These are phyloP conservation scores for Neoniphon sammara DNA, from an alignment of 2,797 vertebrate genomes.

Conservation along the genomic window DNA sequence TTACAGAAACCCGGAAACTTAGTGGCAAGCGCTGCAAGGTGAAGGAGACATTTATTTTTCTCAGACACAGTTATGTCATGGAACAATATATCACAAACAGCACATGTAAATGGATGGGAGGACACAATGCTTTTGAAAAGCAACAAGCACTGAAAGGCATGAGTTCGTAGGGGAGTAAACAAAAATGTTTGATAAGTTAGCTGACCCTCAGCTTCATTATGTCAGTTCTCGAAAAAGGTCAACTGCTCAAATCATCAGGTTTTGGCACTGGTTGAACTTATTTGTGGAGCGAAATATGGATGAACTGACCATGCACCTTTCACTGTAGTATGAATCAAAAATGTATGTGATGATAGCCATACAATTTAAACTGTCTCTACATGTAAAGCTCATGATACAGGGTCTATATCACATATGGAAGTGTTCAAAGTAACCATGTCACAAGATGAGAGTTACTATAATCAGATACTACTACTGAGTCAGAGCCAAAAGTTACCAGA, in stretches of 20 bases:
- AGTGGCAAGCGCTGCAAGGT: conserved; percentile 11
- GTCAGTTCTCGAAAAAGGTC: conserved; percentile 6
- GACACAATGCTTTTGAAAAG: conserved; percentile 18
- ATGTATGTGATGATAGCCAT: not conserved
- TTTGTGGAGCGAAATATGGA: conserved; percentile 11
- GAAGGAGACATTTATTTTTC: conserved; percentile 61
- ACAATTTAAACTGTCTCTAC: not conserved
- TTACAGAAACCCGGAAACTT: not conserved
- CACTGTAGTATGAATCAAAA: conserved; percentile 30
- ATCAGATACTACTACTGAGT: conserved; percentile 13
- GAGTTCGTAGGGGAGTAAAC: conserved; percentile 14
- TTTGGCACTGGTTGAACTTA: conserved; percentile 48
- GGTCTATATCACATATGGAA: conserved; percentile 1
- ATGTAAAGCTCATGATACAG: conserved; percentile 16
- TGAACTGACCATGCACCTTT: conserved; percentile 50
- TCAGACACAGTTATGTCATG: conserved; percentile 49
- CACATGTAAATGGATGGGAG: conserved; percentile 31
- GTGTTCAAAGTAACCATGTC: conserved; percentile 23
- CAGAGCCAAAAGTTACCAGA: not conserved
- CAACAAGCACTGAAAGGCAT: conserved; percentile 34
- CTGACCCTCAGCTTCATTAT: not conserved
- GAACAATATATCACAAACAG: conserved; percentile 62
- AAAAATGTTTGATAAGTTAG: not conserved
- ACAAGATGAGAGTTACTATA: conserved; percentile 29
- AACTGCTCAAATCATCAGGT: not conserved